Base-by-base conservation (phyloP, 2,888 invertebrate genomes). In the Caenorhabditis uteleia region DNA sequence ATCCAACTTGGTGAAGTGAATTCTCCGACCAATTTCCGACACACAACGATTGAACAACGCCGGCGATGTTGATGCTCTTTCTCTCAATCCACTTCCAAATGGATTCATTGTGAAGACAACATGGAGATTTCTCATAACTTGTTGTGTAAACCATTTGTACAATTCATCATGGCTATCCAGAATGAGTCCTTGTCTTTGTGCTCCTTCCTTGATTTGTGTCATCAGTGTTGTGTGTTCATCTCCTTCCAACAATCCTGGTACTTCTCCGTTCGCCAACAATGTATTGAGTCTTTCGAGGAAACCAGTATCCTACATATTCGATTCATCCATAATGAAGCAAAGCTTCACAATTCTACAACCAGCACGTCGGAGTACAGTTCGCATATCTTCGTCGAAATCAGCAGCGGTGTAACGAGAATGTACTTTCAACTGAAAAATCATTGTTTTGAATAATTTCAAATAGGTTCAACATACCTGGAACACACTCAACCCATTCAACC, bases 21-120 rank as follows among this genome's bases (percentile, higher is more conserved):
- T 92, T 92, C 82, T 95, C 93, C 21, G 95, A 93, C 98, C 98
- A 99, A 85, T 99, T 98, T 12, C 98, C 98, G 85, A 98, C 12
- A 98, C 97, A 85, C 97, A 98, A 85, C 97, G 89, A 87, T 98
- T 99, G 88, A 98, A 98, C 56, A 98, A 87, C 4, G 98, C 98
- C 27, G 98, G 98, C 5, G 98, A 98, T 0, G 98, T 99, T 10
- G 98, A 93, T 0, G 98, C 98, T 68, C 97, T 89, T 86, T 97
- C 97, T 85, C 98, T 95, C 39, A 99, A 88, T 0, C 97, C 98
- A 83, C 98, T 95, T 0, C 95, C 92, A 0, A 94, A 95, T 8
- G 98, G 98, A 86, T 99, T 99, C 98, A 99, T 99, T 0, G 98
- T 99, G 86, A 99, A 99, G 40, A 99, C 98, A 10, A 99, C 98